Base-by-base conservation (phyloP, 2,113 vertebrate genomes). In the Danionella cerebrum region DNA sequence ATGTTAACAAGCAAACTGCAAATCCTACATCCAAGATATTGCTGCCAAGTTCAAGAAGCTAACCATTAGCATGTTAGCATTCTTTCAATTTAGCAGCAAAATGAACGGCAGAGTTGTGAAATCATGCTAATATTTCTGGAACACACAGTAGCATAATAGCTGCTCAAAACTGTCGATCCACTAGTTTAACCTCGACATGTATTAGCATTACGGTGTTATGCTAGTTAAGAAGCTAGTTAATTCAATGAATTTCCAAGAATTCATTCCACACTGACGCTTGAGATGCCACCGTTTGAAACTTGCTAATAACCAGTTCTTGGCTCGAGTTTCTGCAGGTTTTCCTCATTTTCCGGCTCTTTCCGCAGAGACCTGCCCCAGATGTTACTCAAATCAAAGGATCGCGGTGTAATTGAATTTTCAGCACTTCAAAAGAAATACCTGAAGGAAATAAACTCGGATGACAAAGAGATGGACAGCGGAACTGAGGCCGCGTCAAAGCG, bases 401-500 rank as follows among this genome's bases (percentile, higher is more conserved):
- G 19, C 44, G 3, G 52, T 36, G 19, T 74, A 65, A 65, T 58
- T 57, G 47, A 72, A 69, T 69, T 69, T 59, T 31, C 29, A 39
- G 50, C 13, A 24, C 29, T 35, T 55, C 69, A 51, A 39, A 72
- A 47, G 60, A 47, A 47, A 25, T 45, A 22, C 69, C 51, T 50
- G 12, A 5, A 67, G 59, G 53, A 68, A 51, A 42, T 22, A 65
- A 63, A 58, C 29, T 18, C 4, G 2, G 18, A n/a, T n/a, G 59
- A 68, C 38, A 45, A 21, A 65, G 31, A 31, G 25, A 16, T 24
- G 19, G 35, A 70, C 21, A 21, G 51, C 25, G 29, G 21, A 68
- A 54, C 38, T 41, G 21, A 69, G 29, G 69, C 41, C 27, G 60
- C 41, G 67, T 65, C 70, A 73, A 65, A 71, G 73, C 16, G 65